Evolutionary conservation across 2,113 vertebrate genomes (phyloP), one percentile per base, ranked within the genome.

Genomic region (Pygoscelis adeliae): DNA sequence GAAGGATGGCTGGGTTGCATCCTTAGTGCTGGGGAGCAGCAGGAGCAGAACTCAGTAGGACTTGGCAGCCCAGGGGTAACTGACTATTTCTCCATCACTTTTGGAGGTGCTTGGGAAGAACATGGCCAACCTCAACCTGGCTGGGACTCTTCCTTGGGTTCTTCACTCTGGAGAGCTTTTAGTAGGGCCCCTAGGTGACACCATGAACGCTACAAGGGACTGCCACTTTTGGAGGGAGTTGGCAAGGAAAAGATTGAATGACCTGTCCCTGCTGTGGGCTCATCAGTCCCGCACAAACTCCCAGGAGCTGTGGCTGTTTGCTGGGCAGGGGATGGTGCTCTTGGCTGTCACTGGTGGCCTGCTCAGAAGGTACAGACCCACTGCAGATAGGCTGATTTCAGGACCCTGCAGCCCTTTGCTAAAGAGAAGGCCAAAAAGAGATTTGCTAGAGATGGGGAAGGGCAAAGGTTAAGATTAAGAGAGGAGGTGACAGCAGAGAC

Each of bases 41-140:
- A 46, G 34, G 20, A 87, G 58, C 18, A 83, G 42, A 76, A 66
- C 7, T 87, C 34, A 10, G 10, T 19, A 53, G 16, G 53, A 25
- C 23, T 18, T 80, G 40, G 27, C 63, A 87, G 25, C 14, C 25
- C 17, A 42, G 16, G 14, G 22, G 12, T 34, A 80, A 61, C 9
- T 0, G 0, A 22, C 49, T 55, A 36, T 67, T 89, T 69, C 40
- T 86, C 30, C 11, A 2, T 70, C 34, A 58, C 9, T 62, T 91
- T 53, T 62, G 63, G 55, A 89, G 36, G 36, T 36, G 46, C 25
- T 77, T 87, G 50, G 72, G 40, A 91, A 87, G 40, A 81, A 42
- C 25, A 58, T 14, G 30, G 47, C 32, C 20, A 65, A 0, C 23
- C 15, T 69, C 16, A 77, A 0, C 9, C 23, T 58, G 46, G 3